Base-by-base conservation (phyloP, 2,113 vertebrate genomes). In the Fulica atra region DNA sequence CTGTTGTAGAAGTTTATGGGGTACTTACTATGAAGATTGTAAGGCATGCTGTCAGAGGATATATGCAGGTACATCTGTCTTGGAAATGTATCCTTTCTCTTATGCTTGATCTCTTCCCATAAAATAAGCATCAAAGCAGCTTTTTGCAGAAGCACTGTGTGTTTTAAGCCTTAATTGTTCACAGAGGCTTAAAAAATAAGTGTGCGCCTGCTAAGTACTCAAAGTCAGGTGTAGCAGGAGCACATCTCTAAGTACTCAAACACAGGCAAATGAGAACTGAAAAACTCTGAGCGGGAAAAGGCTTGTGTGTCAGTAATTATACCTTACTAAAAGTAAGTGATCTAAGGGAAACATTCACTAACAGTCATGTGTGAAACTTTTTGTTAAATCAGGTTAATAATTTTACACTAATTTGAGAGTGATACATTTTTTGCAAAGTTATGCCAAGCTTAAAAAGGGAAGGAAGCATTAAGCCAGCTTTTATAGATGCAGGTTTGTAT, bases 301-400 rank as follows among this genome's bases (percentile, higher is more conserved):
- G 20, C 16, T 19, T 91, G 29, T 72, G 31, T 25, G 91, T 97
- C 68, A 71, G 9, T 78, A 66, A 80, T 89, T 93, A 76, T 14
- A 63, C 11, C 25, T 94, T 86, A n/a, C 63, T 44, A 63, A 80
- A 66, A 79, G 26, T 38, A 76, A 54, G 57, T 60, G 21, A 21
- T 88, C 44, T 89, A 84, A 89, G 25, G 44, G 42, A 85, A 86
- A 60, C 42, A 40, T 59, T 83, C 35, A 46, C 40, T 81, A 53
- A 72, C 25, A 40, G 26, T 35, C 9, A 54, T 60, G 74, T 31
- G 64, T 83, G 35, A 91, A 86, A 25, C 40, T 92, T 40, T 7
- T n/a, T 51, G 35, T 44, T 38, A 89, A 74, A 68, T 88, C 5
- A 0, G 26, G 57, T 65, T 44, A 79, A 68, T 73, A 50, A 61